These are phyloP conservation scores for Drosophila recens DNA, from an alignment of 2,888 invertebrate genomes.

Conservation along the genomic window DNA sequence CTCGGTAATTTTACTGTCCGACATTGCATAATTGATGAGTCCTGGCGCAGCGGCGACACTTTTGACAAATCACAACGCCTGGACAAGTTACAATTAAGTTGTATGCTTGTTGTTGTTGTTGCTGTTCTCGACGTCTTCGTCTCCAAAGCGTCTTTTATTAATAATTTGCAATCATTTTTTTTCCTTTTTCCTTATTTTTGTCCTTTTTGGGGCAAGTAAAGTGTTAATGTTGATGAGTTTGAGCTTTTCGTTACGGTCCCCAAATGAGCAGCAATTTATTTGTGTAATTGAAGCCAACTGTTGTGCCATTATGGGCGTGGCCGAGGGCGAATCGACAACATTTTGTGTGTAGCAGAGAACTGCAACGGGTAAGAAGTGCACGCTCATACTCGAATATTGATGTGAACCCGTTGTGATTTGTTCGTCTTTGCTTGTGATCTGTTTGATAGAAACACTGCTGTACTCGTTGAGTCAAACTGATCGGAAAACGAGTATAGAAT, in stretches of 20 bases:
- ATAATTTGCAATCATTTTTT: slow-evolving; percentile 49
- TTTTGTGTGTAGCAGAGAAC: slow-evolving; percentile 3
- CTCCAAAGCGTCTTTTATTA: slow-evolving; percentile 38
- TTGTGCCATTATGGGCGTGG: neutral
- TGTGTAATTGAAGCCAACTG: slow-evolving; percentile 50
- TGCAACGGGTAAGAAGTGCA: too few species aligned
- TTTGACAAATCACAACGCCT: slow-evolving; percentile 70
- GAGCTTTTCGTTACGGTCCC: slow-evolving; percentile 35
- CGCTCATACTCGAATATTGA: too few species aligned
- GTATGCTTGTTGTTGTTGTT: slow-evolving; percentile 4
- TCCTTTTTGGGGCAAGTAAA: slow-evolving; percentile 31
- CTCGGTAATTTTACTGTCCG: slow-evolving; percentile 61
- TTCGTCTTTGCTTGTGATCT: too few species aligned
- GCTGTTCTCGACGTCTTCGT: slow-evolving; percentile 2
- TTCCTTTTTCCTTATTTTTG: neutral
- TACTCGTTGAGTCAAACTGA: too few species aligned
- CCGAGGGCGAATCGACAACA: slow-evolving; percentile 23
- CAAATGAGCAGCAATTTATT: slow-evolving; percentile 50
- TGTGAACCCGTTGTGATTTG: too few species aligned
- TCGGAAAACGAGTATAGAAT: too few species aligned
- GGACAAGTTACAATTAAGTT: slow-evolving; percentile 57
- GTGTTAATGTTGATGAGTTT: slow-evolving; percentile 52
- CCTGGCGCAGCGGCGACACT: slow-evolving; percentile 51
- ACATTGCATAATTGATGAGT: slow-evolving; percentile 70
- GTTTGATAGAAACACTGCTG: too few species aligned